Evolutionary conservation across 1,140 invertebrate genomes (phyloP).

Genomic region (Papilio machaon): DNA sequence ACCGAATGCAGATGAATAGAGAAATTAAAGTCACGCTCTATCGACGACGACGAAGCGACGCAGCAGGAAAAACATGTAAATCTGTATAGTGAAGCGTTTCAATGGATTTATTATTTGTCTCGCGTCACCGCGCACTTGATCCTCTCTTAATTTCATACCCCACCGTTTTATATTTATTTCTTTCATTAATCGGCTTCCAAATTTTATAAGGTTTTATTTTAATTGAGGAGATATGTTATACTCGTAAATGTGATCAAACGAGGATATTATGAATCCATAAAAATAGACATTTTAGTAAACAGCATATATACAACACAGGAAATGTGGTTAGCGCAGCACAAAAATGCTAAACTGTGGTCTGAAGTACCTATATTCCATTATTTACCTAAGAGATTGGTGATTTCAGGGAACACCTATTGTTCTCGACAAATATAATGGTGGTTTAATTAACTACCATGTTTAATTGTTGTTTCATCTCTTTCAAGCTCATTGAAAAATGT

Average conservation of each 20-base stretch:
- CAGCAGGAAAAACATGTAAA: constrained; percentile 26
- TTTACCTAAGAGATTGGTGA: too few species aligned
- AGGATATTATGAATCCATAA: neutral
- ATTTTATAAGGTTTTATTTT: neutral
- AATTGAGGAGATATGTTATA: neutral
- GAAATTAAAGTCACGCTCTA: constrained; percentile 31
- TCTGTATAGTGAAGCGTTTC: constrained; percentile 20
- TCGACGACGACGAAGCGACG: constrained; percentile 1
- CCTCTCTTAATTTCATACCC: constrained; percentile 3
- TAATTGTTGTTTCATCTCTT: too few species aligned
- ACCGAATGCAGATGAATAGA: constrained; percentile 29
- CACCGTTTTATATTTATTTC: neutral
- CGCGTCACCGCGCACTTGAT: neutral
- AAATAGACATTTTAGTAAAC: neutral
- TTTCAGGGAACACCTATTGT: too few species aligned
- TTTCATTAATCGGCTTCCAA: too few species aligned
- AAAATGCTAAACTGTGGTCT: too few species aligned
- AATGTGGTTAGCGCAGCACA: too few species aligned
- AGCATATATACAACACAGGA: neutral
- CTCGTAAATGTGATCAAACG: neutral
- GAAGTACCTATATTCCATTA: too few species aligned
- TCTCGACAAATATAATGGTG: too few species aligned
- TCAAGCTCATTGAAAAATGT: too few species aligned
- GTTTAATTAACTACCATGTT: too few species aligned
- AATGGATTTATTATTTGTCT: constrained; percentile 24